Evolutionary conservation across 2,113 vertebrate genomes (phyloP).

Genomic region (Cacatua alba): DNA sequence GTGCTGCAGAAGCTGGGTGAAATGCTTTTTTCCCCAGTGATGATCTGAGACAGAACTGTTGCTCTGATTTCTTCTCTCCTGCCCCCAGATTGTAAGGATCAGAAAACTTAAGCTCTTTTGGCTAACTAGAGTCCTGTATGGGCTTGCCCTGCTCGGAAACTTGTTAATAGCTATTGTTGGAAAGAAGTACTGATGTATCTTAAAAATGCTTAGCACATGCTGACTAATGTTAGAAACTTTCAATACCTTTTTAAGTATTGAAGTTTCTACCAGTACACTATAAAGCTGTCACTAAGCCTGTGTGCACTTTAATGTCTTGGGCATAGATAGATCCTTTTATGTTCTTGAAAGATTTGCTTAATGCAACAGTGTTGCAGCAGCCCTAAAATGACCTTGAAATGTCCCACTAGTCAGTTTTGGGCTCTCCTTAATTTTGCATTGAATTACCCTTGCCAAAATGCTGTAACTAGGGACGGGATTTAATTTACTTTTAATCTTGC

Average conservation of each 20-base stretch:
- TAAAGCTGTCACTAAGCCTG: background rate
- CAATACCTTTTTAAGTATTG: background rate
- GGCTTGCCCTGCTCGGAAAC: background rate
- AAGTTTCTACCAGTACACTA: background rate
- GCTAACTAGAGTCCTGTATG: background rate
- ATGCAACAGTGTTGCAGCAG: background rate
- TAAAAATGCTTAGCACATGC: background rate
- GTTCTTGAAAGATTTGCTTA: background rate
- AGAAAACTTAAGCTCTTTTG: background rate
- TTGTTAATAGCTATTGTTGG: background rate
- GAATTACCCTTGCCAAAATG: background rate
- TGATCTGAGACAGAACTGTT: background rate
- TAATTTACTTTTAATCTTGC: background rate
- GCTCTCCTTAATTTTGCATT: background rate
- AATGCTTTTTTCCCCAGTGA: background rate
- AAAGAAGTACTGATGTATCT: background rate
- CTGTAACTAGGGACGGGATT: background rate
- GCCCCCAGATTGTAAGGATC: background rate
- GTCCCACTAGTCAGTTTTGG: background rate
- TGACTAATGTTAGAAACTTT: background rate
- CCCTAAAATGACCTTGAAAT: background rate
- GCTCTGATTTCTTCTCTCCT: background rate
- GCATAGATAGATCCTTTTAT: background rate
- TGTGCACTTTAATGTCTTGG: background rate
- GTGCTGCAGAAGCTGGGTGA: background rate